Evolutionary conservation across 2,113 vertebrate species (phyloP), one percentile per base, ranked within the genome.

Genomic region (Chauna torquata): DNA sequence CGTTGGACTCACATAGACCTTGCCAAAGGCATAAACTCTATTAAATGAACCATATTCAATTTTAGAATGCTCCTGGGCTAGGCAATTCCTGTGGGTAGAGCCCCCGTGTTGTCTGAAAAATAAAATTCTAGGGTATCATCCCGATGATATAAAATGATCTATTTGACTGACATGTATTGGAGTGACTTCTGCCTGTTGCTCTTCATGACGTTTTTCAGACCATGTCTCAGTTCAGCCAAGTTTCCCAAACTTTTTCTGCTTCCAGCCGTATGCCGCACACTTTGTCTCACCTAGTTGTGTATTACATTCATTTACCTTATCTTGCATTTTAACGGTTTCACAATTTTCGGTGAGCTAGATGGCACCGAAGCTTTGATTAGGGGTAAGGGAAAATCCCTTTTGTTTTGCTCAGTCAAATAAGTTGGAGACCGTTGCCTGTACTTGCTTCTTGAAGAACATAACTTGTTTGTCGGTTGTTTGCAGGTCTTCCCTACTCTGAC

Each of bases 1-100:
- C 0, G 0, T n/a, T 59, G 71, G 68, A 25, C 6, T 65, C 0
- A 1, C 40, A 23, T 32, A 82, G 71, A 42, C 52, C 34, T 76
- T 76, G n/a, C 12, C 36, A 91, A 66, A 81, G 36, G 14, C 34
- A 42, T 16, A 36, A 44, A 50, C 61, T 88, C 30, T 78, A 17
- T 52, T 83, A 72, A 75, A 50, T 54, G 30, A 87, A 6, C 15
- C 22, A 11, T 69, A 47, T 34, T 78, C 23, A n/a, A 34, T 34
- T 77, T 80, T 85, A 44, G 50, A 7, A 30, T 84, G 52, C 8
- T 70, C 32, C 23, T 1, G 2, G 30, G 17, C 15, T 79, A 17
- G 54, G 82, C 11, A 27, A 9, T 79, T 88, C 12, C 44, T 50
- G 6, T 66, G 27, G 12, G 13, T 69, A 71, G 28, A 94, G 17